These are phyloP conservation scores for Silurus meridionalis DNA, from an alignment of 2,113 vertebrate species.

Conservation along the genomic window DNA sequence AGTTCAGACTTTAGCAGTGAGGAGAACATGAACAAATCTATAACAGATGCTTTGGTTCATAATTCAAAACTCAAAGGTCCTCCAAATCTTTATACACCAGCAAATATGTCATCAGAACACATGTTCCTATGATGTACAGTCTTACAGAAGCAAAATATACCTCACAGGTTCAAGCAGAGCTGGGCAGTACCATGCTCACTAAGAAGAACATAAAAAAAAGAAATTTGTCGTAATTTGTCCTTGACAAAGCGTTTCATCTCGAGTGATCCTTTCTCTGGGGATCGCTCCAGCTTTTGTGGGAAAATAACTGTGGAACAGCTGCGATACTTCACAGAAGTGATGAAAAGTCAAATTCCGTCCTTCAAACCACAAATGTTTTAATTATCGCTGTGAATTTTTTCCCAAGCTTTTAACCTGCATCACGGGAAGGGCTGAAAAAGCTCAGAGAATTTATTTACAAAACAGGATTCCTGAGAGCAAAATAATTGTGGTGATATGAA, in stretches of 20 bases:
- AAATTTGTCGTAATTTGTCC: slow-evolving; percentile 64
- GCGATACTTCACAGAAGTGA: slow-evolving; percentile 64
- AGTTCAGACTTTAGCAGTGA: neutral
- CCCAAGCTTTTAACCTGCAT: slow-evolving; percentile 24
- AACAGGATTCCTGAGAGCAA: neutral
- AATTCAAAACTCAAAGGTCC: neutral
- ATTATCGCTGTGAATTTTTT: slow-evolving; percentile 49
- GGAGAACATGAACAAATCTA: neutral
- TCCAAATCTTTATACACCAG: neutral
- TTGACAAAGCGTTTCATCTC: slow-evolving; percentile 56
- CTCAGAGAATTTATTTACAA: neutral
- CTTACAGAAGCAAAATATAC: neutral
- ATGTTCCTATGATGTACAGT: neutral
- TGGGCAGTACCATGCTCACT: neutral
- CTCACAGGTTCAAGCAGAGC: neutral
- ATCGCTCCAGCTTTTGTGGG: slow-evolving; percentile 64
- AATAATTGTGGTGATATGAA: neutral
- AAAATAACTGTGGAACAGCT: slow-evolving; percentile 71
- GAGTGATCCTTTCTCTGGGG: slow-evolving; percentile 56
- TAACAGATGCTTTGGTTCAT: neutral
- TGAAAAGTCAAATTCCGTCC: slow-evolving; percentile 66
- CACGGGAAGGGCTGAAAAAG: neutral
- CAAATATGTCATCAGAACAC: no score
- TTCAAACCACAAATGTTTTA: slow-evolving; percentile 51
- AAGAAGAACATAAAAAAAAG: neutral